phyloP scores from a whole-genome alignment of 2,113 vertebrate genomes.

The Entelurus aequoreus region DNA sequence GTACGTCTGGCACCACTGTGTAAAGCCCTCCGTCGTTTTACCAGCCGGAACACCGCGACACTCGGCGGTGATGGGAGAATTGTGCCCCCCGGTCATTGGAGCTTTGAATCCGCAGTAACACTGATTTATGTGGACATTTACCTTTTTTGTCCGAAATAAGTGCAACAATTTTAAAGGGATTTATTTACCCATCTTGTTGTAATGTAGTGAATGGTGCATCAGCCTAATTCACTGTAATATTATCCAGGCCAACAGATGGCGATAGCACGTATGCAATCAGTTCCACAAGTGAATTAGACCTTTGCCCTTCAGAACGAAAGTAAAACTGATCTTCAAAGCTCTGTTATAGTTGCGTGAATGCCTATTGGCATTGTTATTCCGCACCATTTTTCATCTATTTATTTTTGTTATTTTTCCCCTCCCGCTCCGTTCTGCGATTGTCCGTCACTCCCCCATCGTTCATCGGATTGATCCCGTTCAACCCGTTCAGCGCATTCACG shows the following conservation, averaged over 20 bases:
- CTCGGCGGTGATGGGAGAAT: constrained; percentile 29
- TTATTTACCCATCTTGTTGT: too few relatives aligned
- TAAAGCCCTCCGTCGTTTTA: constrained; percentile 17
- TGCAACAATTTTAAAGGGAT: not conserved
- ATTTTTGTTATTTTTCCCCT: too few relatives aligned
- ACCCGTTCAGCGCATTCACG: too few relatives aligned
- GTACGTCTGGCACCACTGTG: not conserved
- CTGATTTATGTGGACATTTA: not conserved
- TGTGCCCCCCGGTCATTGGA: not conserved
- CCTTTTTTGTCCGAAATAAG: not conserved
- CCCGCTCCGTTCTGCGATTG: too few relatives aligned
- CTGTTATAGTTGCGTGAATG: too few relatives aligned
- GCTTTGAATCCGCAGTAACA: not conserved
- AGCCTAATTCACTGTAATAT: too few relatives aligned
- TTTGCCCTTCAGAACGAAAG: not conserved
- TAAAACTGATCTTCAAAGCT: constrained; percentile 10
- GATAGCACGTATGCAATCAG: not conserved
- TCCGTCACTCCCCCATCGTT: too few relatives aligned
- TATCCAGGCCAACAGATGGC: constrained; percentile 2
- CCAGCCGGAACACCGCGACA: constrained; percentile 30
- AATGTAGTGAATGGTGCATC: too few relatives aligned
- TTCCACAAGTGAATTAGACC: constrained; percentile 4
- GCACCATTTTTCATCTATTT: too few relatives aligned
- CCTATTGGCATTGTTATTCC: too few relatives aligned
- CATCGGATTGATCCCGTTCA: too few relatives aligned